Base-by-base conservation (phyloP, 53 echinoderm and acorn worm genomes). In the Henricia sp. region DNA sequence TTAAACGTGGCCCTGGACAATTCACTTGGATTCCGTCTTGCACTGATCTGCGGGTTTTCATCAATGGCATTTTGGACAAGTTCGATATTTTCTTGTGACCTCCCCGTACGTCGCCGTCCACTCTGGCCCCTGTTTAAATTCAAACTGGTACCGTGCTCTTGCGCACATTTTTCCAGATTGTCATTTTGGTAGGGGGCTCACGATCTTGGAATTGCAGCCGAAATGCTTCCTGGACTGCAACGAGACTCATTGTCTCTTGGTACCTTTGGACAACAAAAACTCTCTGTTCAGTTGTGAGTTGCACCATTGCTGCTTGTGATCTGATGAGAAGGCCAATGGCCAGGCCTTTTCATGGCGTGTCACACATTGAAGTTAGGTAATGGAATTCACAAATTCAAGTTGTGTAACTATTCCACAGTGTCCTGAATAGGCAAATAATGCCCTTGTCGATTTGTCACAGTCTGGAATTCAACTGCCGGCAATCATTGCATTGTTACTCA, bases 121-220 rank as follows among this genome's bases (percentile, higher is more conserved):
- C 46, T 63, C 63, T 65, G 82, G 50, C 82, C 82, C 44, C 64
- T 82, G 63, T 65, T 82, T 48, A 63, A 30, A 46, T 83, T 83
- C 67, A 83, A 52, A 67, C 83, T 83, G 10, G 83, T 83, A 37
- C 83, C 68, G 39, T 83, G 68, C 38, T 83, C 83, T 68, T 83
- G 50, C 68, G 38, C 68, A 83, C 83, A 67, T 83, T 83, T 48
- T 67, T 51, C 83, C 52, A 68, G 68, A 68, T 68, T 53, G 82
- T 50, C 64, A 4, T 10, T 44, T 62, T 65, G 34, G 53, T 64
- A 3, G 65, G 65, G 30, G 34, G 38, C 60, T 77, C 38, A 57
- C 58, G 32, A 17, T 76, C 57, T 35, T 55, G 77, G 44, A 44
- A 44, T 44, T 44, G 44, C 13, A 13, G 6, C 44, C 44, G 44